Base-by-base conservation (phyloP, 2,888 invertebrate genomes). In the Lamproptera curius region DNA sequence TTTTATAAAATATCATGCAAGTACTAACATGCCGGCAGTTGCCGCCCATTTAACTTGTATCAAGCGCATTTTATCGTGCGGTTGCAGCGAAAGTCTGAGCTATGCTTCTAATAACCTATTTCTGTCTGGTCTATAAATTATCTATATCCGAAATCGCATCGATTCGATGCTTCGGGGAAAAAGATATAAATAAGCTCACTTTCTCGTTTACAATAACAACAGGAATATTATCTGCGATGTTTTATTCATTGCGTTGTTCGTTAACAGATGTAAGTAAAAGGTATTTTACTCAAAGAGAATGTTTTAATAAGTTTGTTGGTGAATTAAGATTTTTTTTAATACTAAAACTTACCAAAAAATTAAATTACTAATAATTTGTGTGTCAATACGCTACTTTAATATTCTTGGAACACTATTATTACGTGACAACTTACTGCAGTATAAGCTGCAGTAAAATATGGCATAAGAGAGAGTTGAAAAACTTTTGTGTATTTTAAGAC, bases 371-470 rank as follows among this genome's bases (percentile, higher is more conserved):
- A 8, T 23, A 4, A 23, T 23, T 8, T 23, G 8, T 23, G 8
- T 23, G 23, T 23, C 8, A 8, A 23, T 23, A 8, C 23, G 23
- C 23, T 23, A 4, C 8, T 6, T 8, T 6, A 6, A 23, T 28
- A 10, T n/a, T 28, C 4, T 28, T 28, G 40, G 40, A 26, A 16
- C 28, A 4, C 16, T 15, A 5, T 11, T 28, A 11, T 31, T 14
- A 28, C 11, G 26, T 40, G 28, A 31, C 40, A 15, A 16, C 16
- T 9, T 31, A 40, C 31, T 31, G 40, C 40, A 16, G 36, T 28
- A 23, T 26, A 5, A 26, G 15, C 16, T 39, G 39, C 39, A 26
- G 15, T 39, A 15, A 17, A 39, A 23, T 23, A 26, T 26, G 20
- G 23, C n/a, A n/a, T n/a, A n/a, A n/a, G n/a, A n/a, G n/a, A n/a